A percentile compares a stretch with the other conserved stretches of the same genome.
Conservation (phyloP, 2,888 invertebrate genomes). For the Yponomeuta sedellus region DNA sequence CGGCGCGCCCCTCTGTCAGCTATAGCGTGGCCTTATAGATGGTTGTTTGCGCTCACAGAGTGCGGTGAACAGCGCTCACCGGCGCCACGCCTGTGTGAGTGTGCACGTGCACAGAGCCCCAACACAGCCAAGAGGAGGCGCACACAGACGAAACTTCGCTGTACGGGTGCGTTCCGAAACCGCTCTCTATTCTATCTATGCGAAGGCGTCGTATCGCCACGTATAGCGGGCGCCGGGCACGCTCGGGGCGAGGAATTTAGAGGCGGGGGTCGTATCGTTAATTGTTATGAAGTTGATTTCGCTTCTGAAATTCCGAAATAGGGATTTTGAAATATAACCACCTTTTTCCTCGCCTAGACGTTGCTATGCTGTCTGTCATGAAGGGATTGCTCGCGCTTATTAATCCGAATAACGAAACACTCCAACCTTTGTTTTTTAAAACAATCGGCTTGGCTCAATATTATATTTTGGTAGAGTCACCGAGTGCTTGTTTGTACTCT, state of each 20-base stretch:
- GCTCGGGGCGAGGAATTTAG: constrained; percentile 77
- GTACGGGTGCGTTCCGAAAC: constrained; percentile 75
- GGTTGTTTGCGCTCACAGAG: constrained; percentile 78
- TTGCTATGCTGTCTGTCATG: constrained; percentile 30
- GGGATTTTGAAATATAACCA: constrained; percentile 73
- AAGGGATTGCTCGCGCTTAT: not conserved
- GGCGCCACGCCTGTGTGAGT: constrained; percentile 60
- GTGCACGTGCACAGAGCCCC: constrained; percentile 35
- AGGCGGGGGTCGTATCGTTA: constrained; percentile 77
- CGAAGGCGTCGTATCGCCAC: constrained; percentile 71
- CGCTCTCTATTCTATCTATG: constrained; percentile 78
- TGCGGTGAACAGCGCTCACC: constrained; percentile 78
- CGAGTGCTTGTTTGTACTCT: constrained; percentile 1
- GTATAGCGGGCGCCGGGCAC: constrained; percentile 71
- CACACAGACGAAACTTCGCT: constrained; percentile 42
- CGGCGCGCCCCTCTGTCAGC: constrained; percentile 68
- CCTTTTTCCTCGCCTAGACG: constrained; percentile 47
- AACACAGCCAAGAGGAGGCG: constrained; percentile 33
- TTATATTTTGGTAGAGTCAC: not conserved
- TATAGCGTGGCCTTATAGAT: constrained; percentile 78
- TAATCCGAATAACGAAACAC: not conserved
- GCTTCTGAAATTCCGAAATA: constrained; percentile 76
- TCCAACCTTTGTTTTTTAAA: not conserved
- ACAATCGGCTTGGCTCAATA: not conserved
- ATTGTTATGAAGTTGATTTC: constrained; percentile 77